A percentile compares a stretch with the other conserved stretches of the same genome.
These are phyloP conservation scores for Heliconius erato DNA, from an alignment of 2,888 invertebrate species.

Conservation along the genomic window DNA sequence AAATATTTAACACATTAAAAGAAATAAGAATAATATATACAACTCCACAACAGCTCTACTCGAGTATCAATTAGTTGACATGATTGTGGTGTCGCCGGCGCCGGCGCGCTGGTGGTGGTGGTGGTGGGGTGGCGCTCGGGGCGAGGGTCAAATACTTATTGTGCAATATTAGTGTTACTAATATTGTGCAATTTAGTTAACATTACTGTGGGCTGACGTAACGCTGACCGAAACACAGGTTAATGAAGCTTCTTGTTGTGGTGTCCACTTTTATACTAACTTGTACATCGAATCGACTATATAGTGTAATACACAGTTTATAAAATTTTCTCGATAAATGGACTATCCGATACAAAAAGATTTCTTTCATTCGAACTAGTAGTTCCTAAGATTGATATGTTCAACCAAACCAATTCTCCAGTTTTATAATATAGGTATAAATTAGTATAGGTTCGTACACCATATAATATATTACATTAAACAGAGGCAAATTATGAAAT, in stretches of 20 bases:
- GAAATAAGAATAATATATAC: not conserved
- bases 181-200: not conserved
- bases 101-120: not conserved
- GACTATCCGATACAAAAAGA: too few species aligned
- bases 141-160: not conserved
- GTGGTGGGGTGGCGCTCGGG: not conserved
- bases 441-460: too few species aligned
- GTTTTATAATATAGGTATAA: too few species aligned
- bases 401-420: too few species aligned
- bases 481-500: too few species aligned
- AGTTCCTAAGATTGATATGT: too few species aligned
- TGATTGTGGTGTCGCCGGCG: conserved; percentile 16
- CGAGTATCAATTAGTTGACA: conserved; percentile 22
- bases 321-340: too few species aligned
- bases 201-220: conserved; percentile 10
- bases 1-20: not conserved
- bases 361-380: too few species aligned
- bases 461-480: too few species aligned
- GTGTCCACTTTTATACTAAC: too few species aligned
- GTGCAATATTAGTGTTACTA: not conserved
- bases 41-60: not conserved
- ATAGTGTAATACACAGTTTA: too few species aligned
- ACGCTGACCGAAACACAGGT: not conserved
- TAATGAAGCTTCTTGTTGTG: not conserved
- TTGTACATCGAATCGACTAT: too few species aligned